Evolutionary conservation across 2,113 vertebrate genomes (phyloP).

Genomic region (Epinephelus cyanopodus): DNA sequence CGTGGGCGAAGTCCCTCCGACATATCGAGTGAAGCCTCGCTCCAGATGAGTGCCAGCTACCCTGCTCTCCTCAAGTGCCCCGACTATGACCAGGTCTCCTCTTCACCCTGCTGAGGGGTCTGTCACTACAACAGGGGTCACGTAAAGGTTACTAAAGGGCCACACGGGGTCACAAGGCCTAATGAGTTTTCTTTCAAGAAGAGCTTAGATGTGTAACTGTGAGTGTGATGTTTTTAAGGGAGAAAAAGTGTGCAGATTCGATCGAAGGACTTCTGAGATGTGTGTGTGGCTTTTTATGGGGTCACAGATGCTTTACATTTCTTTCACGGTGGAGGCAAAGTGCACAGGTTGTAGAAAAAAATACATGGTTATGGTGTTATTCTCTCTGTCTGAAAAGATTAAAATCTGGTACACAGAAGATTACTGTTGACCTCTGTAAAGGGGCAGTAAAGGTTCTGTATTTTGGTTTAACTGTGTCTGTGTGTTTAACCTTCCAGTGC

Average conservation of each 20-base stretch:
- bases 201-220: background rate
- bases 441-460: background rate
- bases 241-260: background rate
- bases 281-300: constrained; percentile 5
- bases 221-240: constrained; percentile 1
- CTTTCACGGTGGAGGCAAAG: background rate
- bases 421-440: background rate
- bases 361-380: background rate
- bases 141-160: background rate
- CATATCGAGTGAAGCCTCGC: constrained; percentile 89
- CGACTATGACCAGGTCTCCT: constrained; percentile 88
- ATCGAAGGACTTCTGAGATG: background rate
- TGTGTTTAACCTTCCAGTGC: constrained; percentile 32
- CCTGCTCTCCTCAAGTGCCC: constrained; percentile 90
- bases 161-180: background rate
- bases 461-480: constrained; percentile 9
- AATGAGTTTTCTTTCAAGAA: constrained; percentile 25
- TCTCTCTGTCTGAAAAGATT: background rate
- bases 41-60: constrained; percentile 90
- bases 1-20: constrained; percentile 89
- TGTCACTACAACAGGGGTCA: background rate
- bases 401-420: background rate
- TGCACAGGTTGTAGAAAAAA: background rate
- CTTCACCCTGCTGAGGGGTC: constrained; percentile 87
- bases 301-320: background rate